Evolutionary conservation across 2,888 invertebrate species (phyloP).

Genomic region (Invenusta paracnida): DNA sequence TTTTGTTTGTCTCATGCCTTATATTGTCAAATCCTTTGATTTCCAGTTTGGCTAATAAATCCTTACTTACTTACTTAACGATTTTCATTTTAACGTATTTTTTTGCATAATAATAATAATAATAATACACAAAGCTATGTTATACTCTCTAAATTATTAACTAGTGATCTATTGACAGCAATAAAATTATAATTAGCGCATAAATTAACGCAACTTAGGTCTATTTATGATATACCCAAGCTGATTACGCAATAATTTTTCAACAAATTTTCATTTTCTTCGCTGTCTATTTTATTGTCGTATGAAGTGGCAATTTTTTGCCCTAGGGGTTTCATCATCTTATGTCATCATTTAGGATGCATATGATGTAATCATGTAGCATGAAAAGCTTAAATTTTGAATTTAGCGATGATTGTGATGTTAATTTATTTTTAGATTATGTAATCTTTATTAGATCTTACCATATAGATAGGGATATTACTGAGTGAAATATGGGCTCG

Average conservation of each 20-base stretch:
- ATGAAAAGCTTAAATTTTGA: no score
- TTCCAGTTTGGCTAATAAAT: no score
- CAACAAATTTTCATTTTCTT: neutral
- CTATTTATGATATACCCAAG: neutral
- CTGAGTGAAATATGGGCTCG: neutral
- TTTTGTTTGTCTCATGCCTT: no score
- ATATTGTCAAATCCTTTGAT: no score
- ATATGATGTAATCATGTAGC: no score
- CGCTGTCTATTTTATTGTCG: neutral
- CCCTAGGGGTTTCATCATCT: no score
- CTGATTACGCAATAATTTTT: slow-evolving; percentile 1
- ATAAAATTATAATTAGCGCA: neutral
- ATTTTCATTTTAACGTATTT: neutral
- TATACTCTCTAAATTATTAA: neutral
- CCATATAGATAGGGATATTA: neutral
- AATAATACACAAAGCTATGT: neutral
- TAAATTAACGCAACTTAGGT: neutral
- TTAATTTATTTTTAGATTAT: neutral
- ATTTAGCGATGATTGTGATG: neutral
- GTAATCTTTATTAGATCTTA: neutral
- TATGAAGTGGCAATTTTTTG: neutral
- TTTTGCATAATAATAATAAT: neutral
- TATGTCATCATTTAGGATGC: no score
- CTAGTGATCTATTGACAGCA: neutral
- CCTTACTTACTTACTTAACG: no score